phyloP scores from a whole-genome alignment of 2,113 vertebrate species.

The Gobiocypris rarus region DNA sequence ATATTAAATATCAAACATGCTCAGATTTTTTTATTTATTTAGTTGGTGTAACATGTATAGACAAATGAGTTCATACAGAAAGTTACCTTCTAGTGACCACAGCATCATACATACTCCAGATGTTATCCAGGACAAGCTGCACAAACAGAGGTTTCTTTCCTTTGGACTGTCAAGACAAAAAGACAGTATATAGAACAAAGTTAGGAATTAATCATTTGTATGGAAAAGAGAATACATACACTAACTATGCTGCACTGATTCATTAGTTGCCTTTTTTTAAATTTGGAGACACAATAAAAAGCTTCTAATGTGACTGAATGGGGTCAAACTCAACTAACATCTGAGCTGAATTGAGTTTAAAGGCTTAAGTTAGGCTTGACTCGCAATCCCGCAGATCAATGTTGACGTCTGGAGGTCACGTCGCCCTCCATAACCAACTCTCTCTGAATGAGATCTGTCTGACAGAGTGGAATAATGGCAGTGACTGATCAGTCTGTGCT shows the following conservation, averaged over 20 bases:
- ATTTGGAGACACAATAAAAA: background rate
- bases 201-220: no score
- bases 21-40: no score
- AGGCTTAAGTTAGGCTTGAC: background rate
- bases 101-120: slow-evolving; percentile 97
- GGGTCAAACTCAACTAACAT: slow-evolving; percentile 23
- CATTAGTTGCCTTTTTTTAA: slow-evolving; percentile 3
- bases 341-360: slow-evolving; percentile 11
- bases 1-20: no score
- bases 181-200: background rate
- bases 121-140: slow-evolving; percentile 94
- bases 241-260: background rate
- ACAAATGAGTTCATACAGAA: background rate
- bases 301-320: slow-evolving; percentile 24
- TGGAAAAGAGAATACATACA: background rate
- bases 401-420: slow-evolving; percentile 27
- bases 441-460: slow-evolving; percentile 8
- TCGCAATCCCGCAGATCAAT: slow-evolving; percentile 28
- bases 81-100: slow-evolving; percentile 88
- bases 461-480: slow-evolving; percentile 34
- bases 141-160: slow-evolving; percentile 97
- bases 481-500: slow-evolving; percentile 48
- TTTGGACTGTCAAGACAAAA: slow-evolving; percentile 80
- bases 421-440: background rate
- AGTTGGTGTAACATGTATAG: background rate